A percentile compares a stretch with the other conserved stretches of the same genome.
phyloP scores from a whole-genome alignment of 1,140 invertebrate species.

The Ceratosolen fusciceps region DNA sequence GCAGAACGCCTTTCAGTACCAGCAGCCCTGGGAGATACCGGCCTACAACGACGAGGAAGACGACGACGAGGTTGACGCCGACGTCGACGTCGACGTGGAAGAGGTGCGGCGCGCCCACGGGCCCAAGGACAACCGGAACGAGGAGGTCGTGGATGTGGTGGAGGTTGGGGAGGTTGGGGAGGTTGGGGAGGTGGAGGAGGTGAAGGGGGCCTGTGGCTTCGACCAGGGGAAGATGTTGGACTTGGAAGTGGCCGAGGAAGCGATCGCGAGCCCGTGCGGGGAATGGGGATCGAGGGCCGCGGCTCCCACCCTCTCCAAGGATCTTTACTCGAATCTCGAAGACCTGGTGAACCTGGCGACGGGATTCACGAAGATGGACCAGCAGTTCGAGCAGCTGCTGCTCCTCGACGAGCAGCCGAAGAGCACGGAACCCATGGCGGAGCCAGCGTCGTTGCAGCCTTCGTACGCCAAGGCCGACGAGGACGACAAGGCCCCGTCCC shows the following conservation, averaged over 20 bases:
- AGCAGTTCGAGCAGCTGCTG: constrained; percentile 47
- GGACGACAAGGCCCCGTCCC: constrained; percentile 1
- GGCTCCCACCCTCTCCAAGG: too few relatives aligned
- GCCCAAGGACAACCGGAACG: too few relatives aligned
- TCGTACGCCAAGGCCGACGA: too few relatives aligned
- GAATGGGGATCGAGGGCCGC: too few relatives aligned
- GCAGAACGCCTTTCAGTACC: constrained; percentile 91
- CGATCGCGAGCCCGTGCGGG: background rate
- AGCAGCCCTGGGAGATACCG: constrained; percentile 75
- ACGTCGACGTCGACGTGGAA: constrained; percentile 46
- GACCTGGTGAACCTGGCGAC: constrained; percentile 45
- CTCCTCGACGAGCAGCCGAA: constrained; percentile 3
- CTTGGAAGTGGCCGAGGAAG: constrained; percentile 53
- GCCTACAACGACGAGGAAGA: constrained; percentile 68
- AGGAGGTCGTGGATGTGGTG: too few relatives aligned
- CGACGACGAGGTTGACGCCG: constrained; percentile 64
- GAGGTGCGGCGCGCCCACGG: constrained; percentile 57
- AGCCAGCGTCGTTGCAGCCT: constrained; percentile 9
- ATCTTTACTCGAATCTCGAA: constrained; percentile 14
- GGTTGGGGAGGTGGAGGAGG: constrained; percentile 60
- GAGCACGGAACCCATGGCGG: constrained; percentile 7
- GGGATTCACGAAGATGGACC: constrained; percentile 54
- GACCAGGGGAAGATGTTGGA: constrained; percentile 55
- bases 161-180: too few relatives aligned
- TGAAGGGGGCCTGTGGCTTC: constrained; percentile 59